phyloP scores from a whole-genome alignment of 1,140 invertebrate species.

The Littorina saxatilis region DNA sequence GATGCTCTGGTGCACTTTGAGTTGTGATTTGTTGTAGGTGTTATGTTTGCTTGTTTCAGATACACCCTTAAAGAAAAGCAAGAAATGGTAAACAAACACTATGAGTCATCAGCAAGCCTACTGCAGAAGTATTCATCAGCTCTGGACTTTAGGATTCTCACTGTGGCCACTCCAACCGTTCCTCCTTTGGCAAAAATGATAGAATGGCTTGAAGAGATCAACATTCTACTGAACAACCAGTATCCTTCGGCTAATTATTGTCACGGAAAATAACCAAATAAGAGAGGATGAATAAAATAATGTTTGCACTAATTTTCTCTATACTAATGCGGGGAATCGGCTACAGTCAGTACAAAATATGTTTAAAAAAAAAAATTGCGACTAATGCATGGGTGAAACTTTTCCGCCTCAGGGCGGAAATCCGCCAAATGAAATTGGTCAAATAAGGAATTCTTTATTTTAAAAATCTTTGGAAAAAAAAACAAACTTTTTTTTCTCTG shows the following conservation, averaged over 20 bases:
- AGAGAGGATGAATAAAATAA: too few species aligned
- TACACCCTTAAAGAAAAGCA: constrained; percentile 36
- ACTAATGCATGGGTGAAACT: too few species aligned
- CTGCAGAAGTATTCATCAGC: constrained; percentile 29
- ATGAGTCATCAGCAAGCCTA: constrained; percentile 23
- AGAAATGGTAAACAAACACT: constrained; percentile 47
- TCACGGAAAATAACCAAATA: too few species aligned
- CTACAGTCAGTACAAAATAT: background rate
- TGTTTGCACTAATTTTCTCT: too few species aligned
- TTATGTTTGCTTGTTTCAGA: constrained; percentile 25
- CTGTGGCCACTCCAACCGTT: constrained; percentile 32
- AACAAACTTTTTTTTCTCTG: too few species aligned
- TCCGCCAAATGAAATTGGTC: too few species aligned
- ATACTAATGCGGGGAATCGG: background rate
- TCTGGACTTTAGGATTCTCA: constrained; percentile 34
- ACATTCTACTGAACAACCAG: constrained; percentile 42
- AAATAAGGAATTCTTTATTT: too few species aligned
- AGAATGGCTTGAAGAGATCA: constrained; percentile 49
- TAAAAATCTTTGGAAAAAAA: too few species aligned
- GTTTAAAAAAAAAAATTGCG: background rate
- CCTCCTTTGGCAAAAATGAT: constrained; percentile 53
- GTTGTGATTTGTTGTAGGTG: too few species aligned
- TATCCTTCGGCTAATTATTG: too few species aligned
- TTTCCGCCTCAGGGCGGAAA: too few species aligned
- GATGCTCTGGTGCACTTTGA: too few species aligned